Conservation (phyloP, 2,113 vertebrate species). For the Smithornis capensis region DNA sequence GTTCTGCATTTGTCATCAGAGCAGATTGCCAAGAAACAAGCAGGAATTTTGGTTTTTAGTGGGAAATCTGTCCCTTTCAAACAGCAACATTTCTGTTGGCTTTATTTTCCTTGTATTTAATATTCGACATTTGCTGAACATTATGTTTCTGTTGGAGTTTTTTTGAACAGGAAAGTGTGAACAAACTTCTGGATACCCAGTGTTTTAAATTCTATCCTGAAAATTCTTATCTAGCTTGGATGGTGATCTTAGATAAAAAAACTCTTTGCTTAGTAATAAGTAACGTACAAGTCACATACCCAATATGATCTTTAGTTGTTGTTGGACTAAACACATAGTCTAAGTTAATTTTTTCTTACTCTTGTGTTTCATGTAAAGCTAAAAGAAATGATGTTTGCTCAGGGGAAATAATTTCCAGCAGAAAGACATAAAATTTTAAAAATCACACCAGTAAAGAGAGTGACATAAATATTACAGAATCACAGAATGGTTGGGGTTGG, state of each 20-base stretch:
- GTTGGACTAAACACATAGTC: neutral
- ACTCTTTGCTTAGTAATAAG: no score
- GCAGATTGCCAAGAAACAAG: neutral
- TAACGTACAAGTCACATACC: neutral
- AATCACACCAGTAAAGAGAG: neutral
- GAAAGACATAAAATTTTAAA: neutral
- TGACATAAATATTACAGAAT: neutral
- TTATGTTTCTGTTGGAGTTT: accelerated
- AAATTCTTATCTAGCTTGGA: neutral
- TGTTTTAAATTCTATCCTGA: neutral
- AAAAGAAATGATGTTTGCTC: neutral
- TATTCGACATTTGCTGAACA: neutral
- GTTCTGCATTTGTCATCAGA: neutral
- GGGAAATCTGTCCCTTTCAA: neutral
- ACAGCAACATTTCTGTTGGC: neutral
- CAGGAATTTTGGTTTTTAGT: neutral
- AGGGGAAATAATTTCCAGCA: neutral
- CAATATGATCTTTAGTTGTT: neutral
- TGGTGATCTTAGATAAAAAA: neutral
- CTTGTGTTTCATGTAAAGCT: neutral
- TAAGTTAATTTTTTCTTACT: neutral
- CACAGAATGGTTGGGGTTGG: neutral
- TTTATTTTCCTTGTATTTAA: neutral
- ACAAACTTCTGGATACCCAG: neutral
- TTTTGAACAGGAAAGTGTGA: neutral